phyloP scores from a whole-genome alignment of 2,797 vertebrate species.

The Pangasius mekongensis region DNA sequence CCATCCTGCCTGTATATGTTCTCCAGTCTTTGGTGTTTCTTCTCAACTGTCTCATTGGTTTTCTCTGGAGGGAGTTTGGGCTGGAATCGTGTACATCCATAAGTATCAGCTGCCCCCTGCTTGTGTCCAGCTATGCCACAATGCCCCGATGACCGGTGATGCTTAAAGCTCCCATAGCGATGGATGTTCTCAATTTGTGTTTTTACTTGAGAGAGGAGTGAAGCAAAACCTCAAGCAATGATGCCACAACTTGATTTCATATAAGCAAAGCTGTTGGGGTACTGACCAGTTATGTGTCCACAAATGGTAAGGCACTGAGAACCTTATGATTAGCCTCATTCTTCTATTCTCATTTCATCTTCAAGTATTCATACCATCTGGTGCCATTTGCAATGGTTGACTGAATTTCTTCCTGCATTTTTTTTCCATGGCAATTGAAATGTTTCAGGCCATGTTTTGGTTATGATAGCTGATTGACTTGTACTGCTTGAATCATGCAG shows the following conservation, averaged over 20 bases:
- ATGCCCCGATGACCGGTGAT: not conserved
- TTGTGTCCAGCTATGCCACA: not conserved
- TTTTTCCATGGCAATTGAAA: not conserved
- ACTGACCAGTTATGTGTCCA: not conserved
- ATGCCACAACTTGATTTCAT: not conserved
- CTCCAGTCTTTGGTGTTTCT: not conserved
- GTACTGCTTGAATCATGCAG: too few species aligned
- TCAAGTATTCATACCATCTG: constrained; percentile 25
- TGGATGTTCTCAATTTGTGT: not conserved
- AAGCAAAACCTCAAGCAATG: not conserved
- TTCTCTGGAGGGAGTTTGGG: too few species aligned
- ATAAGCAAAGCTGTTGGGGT: constrained; percentile 40
- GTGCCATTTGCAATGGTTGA: not conserved
- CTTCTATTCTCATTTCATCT: constrained; percentile 28
- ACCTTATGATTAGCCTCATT: constrained; percentile 16
- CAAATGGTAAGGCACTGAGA: not conserved
- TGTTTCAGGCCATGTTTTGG: too few species aligned
- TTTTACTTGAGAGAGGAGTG: not conserved
- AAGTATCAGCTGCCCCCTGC: not conserved
- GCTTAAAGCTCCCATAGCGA: not conserved
- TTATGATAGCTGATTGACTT: too few species aligned
- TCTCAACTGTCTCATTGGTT: not conserved
- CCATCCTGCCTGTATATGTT: constrained; percentile 23
- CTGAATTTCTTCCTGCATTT: not conserved
- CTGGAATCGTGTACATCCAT: not conserved